A percentile compares a stretch with the other conserved stretches of the same genome.
phyloP scores from a whole-genome alignment of 2,113 vertebrate species.

The Rattus norvegicus region DNA sequence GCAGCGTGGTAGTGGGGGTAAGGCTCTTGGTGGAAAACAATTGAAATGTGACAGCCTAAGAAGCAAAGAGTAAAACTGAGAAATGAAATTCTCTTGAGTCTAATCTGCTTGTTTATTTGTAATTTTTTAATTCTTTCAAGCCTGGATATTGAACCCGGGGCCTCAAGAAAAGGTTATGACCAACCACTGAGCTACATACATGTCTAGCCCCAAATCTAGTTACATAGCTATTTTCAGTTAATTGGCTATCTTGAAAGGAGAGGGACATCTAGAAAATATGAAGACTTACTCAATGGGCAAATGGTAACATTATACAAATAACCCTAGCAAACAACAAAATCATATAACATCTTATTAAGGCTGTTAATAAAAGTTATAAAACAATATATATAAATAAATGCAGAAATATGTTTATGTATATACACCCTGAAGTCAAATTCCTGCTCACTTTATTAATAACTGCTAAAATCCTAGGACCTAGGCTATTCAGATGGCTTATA shows the following conservation, averaged over 20 bases:
- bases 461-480: neutral
- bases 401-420: neutral
- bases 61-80: slow-evolving; percentile 31
- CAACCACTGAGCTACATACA: neutral
- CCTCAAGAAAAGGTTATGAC: neutral
- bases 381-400: neutral
- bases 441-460: slow-evolving; percentile 28
- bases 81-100: slow-evolving; percentile 22
- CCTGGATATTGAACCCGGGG: neutral
- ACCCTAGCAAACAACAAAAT: neutral
- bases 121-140: neutral
- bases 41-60: slow-evolving; percentile 26
- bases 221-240: neutral
- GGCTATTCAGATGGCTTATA: neutral
- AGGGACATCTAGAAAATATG: neutral
- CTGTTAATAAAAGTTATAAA: neutral
- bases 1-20: too few relatives aligned
- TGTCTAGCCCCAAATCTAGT: neutral
- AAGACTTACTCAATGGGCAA: slow-evolving; percentile 37
- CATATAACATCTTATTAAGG: neutral
- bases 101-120: neutral
- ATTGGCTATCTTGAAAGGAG: neutral
- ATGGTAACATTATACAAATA: slow-evolving; percentile 24
- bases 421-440: neutral
- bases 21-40: neutral